These are phyloP conservation scores for Charaxes varanes DNA, from an alignment of 1,140 invertebrate species.

Conservation along the genomic window DNA sequence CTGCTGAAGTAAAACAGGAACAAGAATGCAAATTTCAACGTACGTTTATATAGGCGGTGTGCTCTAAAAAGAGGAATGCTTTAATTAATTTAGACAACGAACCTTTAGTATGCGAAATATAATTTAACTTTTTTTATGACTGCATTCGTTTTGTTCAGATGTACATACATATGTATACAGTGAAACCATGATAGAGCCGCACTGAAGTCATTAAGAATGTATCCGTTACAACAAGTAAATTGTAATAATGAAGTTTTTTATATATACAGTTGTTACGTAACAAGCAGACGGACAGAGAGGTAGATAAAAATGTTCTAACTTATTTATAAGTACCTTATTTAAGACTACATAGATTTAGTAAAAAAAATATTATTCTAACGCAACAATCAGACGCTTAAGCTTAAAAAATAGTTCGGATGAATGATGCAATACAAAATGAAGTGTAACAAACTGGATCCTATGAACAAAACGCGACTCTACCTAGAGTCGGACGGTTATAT, in stretches of 20 bases:
- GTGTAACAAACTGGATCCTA: conserved; percentile 50
- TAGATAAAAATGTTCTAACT: no score
- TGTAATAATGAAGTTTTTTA: no score
- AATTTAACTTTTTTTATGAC: background rate
- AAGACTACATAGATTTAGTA: no score
- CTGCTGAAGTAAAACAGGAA: conserved; percentile 51
- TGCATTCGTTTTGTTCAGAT: background rate
- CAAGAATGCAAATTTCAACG: conserved; percentile 65
- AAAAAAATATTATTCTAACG: no score
- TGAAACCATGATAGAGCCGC: no score
- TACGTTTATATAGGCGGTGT: conserved; percentile 15
- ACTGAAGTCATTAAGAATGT: no score
- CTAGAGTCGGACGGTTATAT: conserved; percentile 46
- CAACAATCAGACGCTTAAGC: no score
- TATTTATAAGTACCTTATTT: no score
- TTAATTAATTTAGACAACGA: conserved; percentile 18
- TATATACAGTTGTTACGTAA: no score
- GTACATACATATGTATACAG: no score
- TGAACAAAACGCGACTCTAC: conserved; percentile 49
- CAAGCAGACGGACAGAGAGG: no score
- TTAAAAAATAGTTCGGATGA: conserved; percentile 44
- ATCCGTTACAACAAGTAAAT: no score
- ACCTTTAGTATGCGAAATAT: background rate
- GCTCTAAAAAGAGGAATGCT: conserved; percentile 10
- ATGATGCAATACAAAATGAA: conserved; percentile 57